A percentile compares a stretch with the other conserved stretches of the same genome.
phyloP scores from a whole-genome alignment of 53 echinoderm and acorn worm genomes.

The Echinarachnius parma region DNA sequence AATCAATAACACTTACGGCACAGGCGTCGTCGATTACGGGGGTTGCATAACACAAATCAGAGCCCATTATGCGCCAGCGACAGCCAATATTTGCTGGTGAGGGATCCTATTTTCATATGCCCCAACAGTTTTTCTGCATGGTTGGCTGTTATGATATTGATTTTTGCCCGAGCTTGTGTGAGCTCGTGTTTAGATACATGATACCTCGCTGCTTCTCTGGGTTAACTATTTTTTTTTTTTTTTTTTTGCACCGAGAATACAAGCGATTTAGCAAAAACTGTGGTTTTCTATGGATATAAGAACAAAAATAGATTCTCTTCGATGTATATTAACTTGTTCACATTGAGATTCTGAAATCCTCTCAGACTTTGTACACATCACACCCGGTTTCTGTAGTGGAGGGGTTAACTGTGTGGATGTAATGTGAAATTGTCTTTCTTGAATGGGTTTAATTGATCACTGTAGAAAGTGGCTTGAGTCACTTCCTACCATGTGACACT shows the following conservation, averaged over 20 bases:
- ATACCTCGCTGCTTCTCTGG: constrained; percentile 1
- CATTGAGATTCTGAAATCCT: no score
- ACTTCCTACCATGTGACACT: no score
- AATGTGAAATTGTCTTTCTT: no score
- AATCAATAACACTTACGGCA: constrained; percentile 8
- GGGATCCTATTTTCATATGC: constrained; percentile 19
- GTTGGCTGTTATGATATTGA: constrained; percentile 28
- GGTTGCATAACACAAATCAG: constrained; percentile 11
- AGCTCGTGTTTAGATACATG: constrained; percentile 22
- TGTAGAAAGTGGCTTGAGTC: no score
- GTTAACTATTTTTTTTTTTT: no score
- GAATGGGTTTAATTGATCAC: no score
- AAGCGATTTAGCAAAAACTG: background rate
- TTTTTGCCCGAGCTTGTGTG: constrained; percentile 14
- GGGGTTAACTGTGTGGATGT: no score
- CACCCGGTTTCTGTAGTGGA: no score
- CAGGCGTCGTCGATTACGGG: background rate
- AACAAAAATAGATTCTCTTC: constrained; percentile 2
- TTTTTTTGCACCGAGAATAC: background rate
- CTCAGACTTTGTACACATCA: no score
- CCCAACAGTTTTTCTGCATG: constrained; percentile 27
- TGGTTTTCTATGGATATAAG: background rate
- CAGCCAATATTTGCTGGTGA: background rate
- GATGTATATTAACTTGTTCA: no score
- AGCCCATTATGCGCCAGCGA: background rate